Conservation (phyloP, 2,888 invertebrate species). For the Tinea semifulvella region DNA sequence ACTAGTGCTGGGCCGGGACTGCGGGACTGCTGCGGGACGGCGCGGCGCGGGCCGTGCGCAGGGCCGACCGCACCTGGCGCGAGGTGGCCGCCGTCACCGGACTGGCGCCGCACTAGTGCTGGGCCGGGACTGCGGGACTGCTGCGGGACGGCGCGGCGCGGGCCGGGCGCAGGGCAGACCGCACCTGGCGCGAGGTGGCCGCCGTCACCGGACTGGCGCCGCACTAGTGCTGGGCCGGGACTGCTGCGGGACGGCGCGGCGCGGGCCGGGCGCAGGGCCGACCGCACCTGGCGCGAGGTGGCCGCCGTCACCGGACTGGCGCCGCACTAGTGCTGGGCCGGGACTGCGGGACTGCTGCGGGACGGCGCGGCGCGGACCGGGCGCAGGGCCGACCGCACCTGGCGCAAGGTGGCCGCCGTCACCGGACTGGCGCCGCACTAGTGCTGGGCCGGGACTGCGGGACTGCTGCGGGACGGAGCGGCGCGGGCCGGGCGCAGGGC, state of each 20-base stretch:
- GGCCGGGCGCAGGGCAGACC: conserved; percentile 69
- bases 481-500: too few species aligned
- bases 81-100: conserved; percentile 79
- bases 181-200: conserved; percentile 71
- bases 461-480: too few species aligned
- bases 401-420: conserved; percentile 68
- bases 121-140: conserved; percentile 67
- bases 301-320: conserved; percentile 69
- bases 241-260: conserved; percentile 70
- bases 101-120: conserved; percentile 63
- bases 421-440: too few species aligned
- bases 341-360: too few species aligned
- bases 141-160: conserved; percentile 70
- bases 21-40: too few species aligned
- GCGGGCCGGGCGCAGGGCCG: conserved; percentile 70
- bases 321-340: too few species aligned
- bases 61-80: conserved; percentile 17
- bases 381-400: conserved; percentile 72
- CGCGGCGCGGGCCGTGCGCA: too few species aligned
- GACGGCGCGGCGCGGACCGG: too few species aligned
- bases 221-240: too few species aligned
- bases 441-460: conserved; percentile 21
- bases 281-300: conserved; percentile 70
- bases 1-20: not conserved
- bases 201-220: conserved; percentile 70